A percentile compares a stretch with the other conserved stretches of the same genome.
phyloP scores from a whole-genome alignment of 2,113 vertebrate genomes.

The Pluvialis apricaria region DNA sequence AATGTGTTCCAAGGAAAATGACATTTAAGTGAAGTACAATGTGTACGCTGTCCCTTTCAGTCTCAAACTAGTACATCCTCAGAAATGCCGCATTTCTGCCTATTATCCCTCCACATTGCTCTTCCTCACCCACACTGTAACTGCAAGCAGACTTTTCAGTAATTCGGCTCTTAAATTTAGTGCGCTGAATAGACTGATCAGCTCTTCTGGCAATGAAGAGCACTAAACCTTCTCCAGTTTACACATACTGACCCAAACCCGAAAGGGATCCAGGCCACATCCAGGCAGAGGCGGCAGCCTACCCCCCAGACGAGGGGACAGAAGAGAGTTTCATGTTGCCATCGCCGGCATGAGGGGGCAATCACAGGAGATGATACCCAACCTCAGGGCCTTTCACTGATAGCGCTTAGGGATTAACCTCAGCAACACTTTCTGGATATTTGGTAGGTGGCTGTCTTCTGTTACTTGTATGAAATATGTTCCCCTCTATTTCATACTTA shows the following conservation, averaged over 20 bases:
- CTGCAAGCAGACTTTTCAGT: not conserved
- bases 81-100: not conserved
- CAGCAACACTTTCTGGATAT: not conserved
- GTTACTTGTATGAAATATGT: not conserved
- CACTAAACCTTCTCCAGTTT: not conserved
- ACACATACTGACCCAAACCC: fast-evolving
- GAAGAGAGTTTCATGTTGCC: not conserved
- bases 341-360: not conserved
- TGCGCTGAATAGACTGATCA: not conserved
- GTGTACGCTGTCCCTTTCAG: not conserved
- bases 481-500: not conserved
- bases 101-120: not conserved
- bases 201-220: not conserved
- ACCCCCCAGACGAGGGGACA: fast-evolving
- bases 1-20: not conserved
- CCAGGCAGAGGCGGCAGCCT: not conserved
- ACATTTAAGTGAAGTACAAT: not conserved
- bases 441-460: not conserved
- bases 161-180: not conserved
- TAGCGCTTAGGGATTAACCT: fast-evolving
- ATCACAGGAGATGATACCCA: not conserved
- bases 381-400: not conserved
- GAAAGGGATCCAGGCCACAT: not conserved
- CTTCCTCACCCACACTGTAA: not conserved
- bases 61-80: not conserved